Evolutionary conservation across 1,140 invertebrate species (phyloP).

Genomic region (Caerostris darwini): DNA sequence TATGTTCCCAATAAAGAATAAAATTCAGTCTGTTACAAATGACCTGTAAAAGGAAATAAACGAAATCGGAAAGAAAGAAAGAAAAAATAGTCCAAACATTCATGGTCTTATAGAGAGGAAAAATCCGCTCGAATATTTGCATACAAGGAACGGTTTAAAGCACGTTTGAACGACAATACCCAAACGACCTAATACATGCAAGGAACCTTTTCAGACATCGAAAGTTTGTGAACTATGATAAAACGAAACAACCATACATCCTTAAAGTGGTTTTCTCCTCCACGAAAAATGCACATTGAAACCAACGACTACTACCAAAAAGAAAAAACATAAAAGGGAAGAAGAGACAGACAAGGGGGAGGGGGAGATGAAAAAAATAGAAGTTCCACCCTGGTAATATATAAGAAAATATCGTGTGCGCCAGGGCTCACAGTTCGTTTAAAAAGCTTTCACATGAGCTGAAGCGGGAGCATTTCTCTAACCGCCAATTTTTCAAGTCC

Average conservation of each 20-base stretch:
- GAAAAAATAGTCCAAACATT: conserved; percentile 36
- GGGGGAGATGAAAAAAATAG: neutral
- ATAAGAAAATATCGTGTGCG: conserved; percentile 67
- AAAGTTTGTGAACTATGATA: conserved; percentile 75
- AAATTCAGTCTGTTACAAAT: conserved; percentile 9
- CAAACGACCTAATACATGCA: conserved; percentile 53
- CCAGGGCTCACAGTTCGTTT: conserved; percentile 51
- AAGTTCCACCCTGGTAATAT: conserved; percentile 47
- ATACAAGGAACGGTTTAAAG: conserved; percentile 65
- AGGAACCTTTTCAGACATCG: conserved; percentile 49
- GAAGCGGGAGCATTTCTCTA: conserved; percentile 62
- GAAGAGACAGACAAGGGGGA: too few relatives aligned
- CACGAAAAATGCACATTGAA: conserved; percentile 49
- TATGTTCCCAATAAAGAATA: neutral
- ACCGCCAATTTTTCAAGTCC: conserved; percentile 77
- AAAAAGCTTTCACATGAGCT: conserved; percentile 73
- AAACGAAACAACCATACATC: conserved; percentile 70
- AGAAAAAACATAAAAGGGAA: too few relatives aligned
- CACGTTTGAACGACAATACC: conserved; percentile 65
- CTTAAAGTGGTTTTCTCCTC: conserved; percentile 67
- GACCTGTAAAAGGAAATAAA: conserved; percentile 24
- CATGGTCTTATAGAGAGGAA: conserved; percentile 33
- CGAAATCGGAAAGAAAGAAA: neutral
- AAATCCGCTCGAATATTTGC: conserved; percentile 75
- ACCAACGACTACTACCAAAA: neutral